Percentiles rank a stretch among this genome's conserved stretches.
Conservation (phyloP, 2,797 vertebrate species). For the Meriones psammophilus region DNA sequence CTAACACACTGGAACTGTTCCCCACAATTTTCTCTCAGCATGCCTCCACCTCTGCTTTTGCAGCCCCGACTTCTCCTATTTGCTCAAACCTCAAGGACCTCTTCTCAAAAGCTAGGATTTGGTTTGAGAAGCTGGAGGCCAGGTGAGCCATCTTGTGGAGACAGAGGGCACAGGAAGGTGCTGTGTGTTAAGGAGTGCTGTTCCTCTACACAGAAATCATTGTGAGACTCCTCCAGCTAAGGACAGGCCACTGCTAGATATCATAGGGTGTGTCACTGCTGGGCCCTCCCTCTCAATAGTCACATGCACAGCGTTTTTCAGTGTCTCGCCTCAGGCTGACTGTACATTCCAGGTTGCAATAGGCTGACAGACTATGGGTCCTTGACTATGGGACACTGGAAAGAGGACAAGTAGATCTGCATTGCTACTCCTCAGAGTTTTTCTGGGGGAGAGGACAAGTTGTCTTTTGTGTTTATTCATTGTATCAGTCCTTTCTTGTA, state of each 20-base stretch:
- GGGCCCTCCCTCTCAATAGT: not conserved
- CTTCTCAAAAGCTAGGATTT: not conserved
- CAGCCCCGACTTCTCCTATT: not conserved
- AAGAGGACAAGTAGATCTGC: not conserved
- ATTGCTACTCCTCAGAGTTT: not conserved
- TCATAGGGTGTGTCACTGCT: not conserved
- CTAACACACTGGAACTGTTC: not conserved
- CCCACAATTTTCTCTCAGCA: not conserved
- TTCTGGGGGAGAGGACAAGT: conserved; percentile 11
- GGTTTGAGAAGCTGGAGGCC: not conserved
- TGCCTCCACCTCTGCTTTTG: not conserved
- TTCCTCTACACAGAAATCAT: not conserved
- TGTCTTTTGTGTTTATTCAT: conserved; percentile 50
- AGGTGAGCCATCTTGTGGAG: not conserved
- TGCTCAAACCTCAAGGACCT: not conserved
- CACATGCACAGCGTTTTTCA: not conserved
- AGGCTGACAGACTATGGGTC: not conserved
- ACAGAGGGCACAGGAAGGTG: not conserved
- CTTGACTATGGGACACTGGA: conserved; percentile 31
- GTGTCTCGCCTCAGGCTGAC: not conserved
- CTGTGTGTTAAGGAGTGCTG: fast-evolving
- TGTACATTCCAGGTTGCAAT: conserved; percentile 12
- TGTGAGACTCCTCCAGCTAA: not conserved
- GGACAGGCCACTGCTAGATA: not conserved
- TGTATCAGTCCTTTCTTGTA: conserved; percentile 40